Conservation (phyloP, 2,888 invertebrate species). For the Archips xylosteana region DNA sequence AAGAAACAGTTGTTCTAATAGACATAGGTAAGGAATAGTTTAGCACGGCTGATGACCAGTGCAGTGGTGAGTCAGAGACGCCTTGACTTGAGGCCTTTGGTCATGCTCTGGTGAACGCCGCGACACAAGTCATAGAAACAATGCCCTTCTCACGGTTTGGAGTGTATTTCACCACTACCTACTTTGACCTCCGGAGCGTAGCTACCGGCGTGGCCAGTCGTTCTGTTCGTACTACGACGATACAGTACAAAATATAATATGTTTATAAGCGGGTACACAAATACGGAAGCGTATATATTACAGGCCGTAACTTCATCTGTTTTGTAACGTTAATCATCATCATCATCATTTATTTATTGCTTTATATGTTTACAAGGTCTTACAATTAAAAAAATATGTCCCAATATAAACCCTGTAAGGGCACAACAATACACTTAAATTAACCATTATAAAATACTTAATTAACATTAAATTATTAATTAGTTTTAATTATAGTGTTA, state of each 20-base stretch:
- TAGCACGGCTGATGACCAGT: conserved; percentile 38
- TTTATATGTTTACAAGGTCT: no score
- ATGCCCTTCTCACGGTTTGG: conserved; percentile 68
- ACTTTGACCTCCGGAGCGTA: conserved; percentile 16
- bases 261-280: neutral
- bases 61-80: conserved; percentile 56
- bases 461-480: no score
- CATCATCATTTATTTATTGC: no score
- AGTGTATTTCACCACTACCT: conserved; percentile 57
- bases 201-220: neutral
- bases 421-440: no score
- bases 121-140: conserved; percentile 66
- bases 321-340: neutral
- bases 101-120: conserved; percentile 68
- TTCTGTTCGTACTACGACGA: neutral
- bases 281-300: neutral
- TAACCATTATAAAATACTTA: no score
- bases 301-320: neutral
- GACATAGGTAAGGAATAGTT: conserved; percentile 20
- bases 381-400: no score
- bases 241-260: neutral
- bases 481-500: no score
- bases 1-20: conserved; percentile 8
- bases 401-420: no score
- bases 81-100: conserved; percentile 59